Evolutionary conservation across 2,888 invertebrate genomes (phyloP), one percentile per base, ranked within the genome.

Genomic region (Euspilapteryx auroguttella): DNA sequence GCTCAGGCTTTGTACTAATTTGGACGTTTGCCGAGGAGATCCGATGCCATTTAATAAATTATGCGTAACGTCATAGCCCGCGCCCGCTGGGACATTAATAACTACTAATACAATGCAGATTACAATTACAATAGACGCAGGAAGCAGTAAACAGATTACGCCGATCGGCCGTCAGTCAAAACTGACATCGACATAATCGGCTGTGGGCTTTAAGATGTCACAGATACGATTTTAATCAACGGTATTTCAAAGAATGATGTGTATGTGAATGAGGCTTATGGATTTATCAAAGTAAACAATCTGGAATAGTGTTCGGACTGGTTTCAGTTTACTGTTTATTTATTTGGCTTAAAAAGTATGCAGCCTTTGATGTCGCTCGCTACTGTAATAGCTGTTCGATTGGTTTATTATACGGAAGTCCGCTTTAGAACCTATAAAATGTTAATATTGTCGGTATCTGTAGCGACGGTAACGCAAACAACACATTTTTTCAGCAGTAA

Each of bases 81-180:
- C n/a, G n/a, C n/a, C n/a, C n/a, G n/a, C n/a, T n/a, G 48, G 40
- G 56, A 64, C 62, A 55, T 59, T 68, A 66, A 69, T 68, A 65
- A 54, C 59, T 55, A 44, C 56, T 62, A 61, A 55, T 61, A 62
- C 61, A 64, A 58, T 55, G 50, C 40, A 46, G 38, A 56, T 65
- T 63, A 64, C 49, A 66, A 63, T 64, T 55, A 66, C 64, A 66
- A 63, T 64, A 51, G 56, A 44, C 42, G 49, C 61, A 57, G 62
- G 64, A 63, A 64, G 63, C 57, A 45, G 51, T 69, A 69, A 71
- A 65, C 64, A 68, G 71, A 71, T 71, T 73, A 71, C 47, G 50
- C 39, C 59, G 66, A 65, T 62, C 57, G 53, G 41, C 55, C 55
- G 62, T 69, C 65, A 61, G 54, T 63, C 61, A 56, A 25, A 46